Conservation (phyloP, 2,888 invertebrate genomes). For the Dolichopus griseipennis region DNA sequence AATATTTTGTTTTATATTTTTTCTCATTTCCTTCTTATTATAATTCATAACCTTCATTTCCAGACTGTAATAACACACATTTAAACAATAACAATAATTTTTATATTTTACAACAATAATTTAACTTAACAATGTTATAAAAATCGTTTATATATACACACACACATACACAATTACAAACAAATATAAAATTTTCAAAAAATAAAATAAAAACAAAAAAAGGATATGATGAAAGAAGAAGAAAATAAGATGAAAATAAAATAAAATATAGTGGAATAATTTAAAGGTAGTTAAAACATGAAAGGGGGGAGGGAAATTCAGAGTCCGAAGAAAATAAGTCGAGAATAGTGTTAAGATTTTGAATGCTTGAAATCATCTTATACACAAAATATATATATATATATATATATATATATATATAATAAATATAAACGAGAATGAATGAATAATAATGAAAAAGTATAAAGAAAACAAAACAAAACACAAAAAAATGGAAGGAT, state of each 20-base stretch:
- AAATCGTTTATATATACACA: not conserved
- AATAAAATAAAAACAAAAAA: not conserved
- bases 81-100: slow-evolving; percentile 3
- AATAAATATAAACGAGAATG: not conserved
- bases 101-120: slow-evolving; percentile 1
- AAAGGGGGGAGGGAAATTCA: not conserved
- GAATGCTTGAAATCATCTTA: not conserved
- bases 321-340: not conserved
- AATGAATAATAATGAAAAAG: not conserved
- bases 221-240: not conserved
- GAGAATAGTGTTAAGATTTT: not conserved
- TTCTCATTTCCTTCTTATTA: not conserved
- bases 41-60: slow-evolving; percentile 3
- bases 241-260: not conserved
- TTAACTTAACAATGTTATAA: not conserved
- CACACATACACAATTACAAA: not conserved
- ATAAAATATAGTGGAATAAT: too few relatives aligned
- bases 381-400: not conserved
- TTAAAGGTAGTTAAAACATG: not conserved
- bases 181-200: not conserved
- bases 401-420: too few relatives aligned
- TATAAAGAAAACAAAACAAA: not conserved
- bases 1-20: not conserved
- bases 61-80: not conserved
- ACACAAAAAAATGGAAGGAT: not conserved